Evolutionary conservation across 2,888 invertebrate genomes (phyloP).

Genomic region (Anorthoa munda): DNA sequence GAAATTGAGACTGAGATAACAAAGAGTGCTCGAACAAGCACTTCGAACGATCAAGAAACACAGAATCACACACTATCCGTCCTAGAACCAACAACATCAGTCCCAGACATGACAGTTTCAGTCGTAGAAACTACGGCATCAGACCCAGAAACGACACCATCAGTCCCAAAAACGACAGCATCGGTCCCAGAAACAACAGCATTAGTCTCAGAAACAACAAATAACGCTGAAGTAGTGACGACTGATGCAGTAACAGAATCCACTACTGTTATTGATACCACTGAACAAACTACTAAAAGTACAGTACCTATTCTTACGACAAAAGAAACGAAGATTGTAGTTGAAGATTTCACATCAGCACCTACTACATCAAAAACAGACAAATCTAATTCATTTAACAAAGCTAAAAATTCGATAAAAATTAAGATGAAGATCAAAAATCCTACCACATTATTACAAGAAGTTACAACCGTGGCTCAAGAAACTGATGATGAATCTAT

Average conservation of each 20-base stretch:
- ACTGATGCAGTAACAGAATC: not conserved
- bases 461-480: not conserved
- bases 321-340: not conserved
- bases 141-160: not conserved
- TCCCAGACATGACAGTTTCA: not conserved
- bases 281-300: not conserved
- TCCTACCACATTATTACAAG: not conserved
- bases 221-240: not conserved
- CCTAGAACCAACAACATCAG: not conserved
- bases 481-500: conserved; percentile 4
- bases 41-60: conserved; percentile 11
- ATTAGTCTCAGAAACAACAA: not conserved
- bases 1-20: not conserved
- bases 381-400: too few relatives aligned
- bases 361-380: not conserved
- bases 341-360: conserved; percentile 32
- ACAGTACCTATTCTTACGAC: not conserved
- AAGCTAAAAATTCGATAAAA: not conserved
- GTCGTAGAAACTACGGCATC: not conserved
- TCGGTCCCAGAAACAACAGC: not conserved
- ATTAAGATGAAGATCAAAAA: not conserved
- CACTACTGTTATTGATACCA: not conserved
- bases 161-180: not conserved
- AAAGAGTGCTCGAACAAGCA: conserved; percentile 10
- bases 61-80: conserved; percentile 5